phyloP scores from a whole-genome alignment of 2,888 invertebrate genomes.

The Cephus pygmeus region DNA sequence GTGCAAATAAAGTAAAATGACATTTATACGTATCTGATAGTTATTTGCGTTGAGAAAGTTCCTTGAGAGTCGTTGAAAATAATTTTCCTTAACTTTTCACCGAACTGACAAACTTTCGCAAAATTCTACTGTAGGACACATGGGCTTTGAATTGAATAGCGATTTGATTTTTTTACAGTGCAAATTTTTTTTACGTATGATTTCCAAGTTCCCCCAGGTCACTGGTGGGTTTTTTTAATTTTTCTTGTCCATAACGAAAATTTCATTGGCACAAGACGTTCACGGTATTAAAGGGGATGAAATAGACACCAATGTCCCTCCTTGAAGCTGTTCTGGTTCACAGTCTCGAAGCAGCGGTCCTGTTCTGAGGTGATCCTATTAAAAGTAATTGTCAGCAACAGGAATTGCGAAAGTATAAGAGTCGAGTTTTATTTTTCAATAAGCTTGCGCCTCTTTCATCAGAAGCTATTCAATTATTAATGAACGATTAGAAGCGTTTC shows the following conservation, averaged over 20 bases:
- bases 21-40: background rate
- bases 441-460: background rate
- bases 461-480: background rate
- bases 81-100: background rate
- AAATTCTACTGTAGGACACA: background rate
- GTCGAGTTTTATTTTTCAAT: background rate
- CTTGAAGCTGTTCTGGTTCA: background rate
- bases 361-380: background rate
- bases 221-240: background rate
- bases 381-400: background rate
- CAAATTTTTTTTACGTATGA: background rate
- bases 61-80: background rate
- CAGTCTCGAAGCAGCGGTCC: background rate
- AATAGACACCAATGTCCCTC: background rate
- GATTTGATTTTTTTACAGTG: background rate
- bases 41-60: background rate
- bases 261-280: background rate
- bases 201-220: background rate
- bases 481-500: background rate
- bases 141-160: background rate
- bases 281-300: background rate
- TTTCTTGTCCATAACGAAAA: background rate
- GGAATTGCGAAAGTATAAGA: background rate
- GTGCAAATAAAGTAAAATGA: background rate
- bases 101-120: background rate